These are phyloP conservation scores for Helicoverpa zea DNA, from an alignment of 1,140 invertebrate species.

Conservation along the genomic window DNA sequence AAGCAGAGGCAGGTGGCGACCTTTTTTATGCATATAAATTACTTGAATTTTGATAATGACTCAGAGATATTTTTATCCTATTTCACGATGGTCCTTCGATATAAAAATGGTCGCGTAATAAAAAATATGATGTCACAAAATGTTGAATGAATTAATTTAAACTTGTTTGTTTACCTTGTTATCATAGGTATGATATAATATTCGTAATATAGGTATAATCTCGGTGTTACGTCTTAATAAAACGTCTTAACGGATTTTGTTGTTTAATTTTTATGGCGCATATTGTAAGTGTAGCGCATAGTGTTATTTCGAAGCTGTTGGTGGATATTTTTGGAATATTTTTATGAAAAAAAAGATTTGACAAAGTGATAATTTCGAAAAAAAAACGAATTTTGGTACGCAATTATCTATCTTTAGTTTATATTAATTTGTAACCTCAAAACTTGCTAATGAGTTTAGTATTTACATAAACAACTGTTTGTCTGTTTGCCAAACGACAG, in stretches of 20 bases:
- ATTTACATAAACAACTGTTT: not conserved
- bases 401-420: not conserved
- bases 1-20: too few relatives aligned
- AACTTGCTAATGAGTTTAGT: slow-evolving; percentile 5
- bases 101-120: not conserved
- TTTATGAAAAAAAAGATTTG: too few relatives aligned
- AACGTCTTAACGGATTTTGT: too few relatives aligned
- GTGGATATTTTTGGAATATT: too few relatives aligned
- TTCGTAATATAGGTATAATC: too few relatives aligned
- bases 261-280: too few relatives aligned
- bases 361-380: not conserved
- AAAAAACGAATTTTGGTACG: not conserved
- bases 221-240: too few relatives aligned
- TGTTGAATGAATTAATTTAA: too few relatives aligned
- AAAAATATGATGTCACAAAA: slow-evolving; percentile 3
- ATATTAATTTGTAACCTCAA: not conserved
- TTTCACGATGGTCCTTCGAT: not conserved
- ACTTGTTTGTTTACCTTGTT: not conserved
- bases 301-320: too few relatives aligned
- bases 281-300: too few relatives aligned
- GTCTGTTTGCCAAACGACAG: not conserved
- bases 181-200: too few relatives aligned
- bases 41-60: not conserved
- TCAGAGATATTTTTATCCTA: not conserved
- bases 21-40: too few relatives aligned